Evolutionary conservation across 2,113 vertebrate genomes (phyloP), one percentile per base, ranked within the genome.

Genomic region (Apteryx owenii): DNA sequence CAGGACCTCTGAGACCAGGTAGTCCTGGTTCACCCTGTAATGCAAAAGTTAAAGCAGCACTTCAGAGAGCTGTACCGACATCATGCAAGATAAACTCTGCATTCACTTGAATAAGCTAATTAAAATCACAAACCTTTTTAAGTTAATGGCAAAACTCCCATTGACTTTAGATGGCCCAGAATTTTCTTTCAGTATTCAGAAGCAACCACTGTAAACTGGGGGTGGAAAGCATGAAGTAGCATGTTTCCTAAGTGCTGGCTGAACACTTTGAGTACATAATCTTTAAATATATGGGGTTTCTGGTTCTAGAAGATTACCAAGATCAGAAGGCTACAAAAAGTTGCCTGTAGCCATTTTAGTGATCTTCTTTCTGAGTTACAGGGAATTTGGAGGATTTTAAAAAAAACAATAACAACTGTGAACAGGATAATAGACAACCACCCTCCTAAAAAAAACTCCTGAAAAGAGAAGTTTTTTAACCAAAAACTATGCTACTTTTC

Each of bases 1-100:
- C 99, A 82, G 97, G 89, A 69, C 99, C 99, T 97, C 98, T 98
- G 70, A 98, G 96, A 85, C 99, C 99, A 83, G 98, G 61, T 76
- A 98, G 89, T 53, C 99, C 99, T 91, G 98, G 96, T 91, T 99
- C 99, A 82, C 99, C 99, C 99, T 99, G 48, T 53, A 76, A 94
- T 0, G 93, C 42, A 90, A 93, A 83, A 86, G 61, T 58, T 26
- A 83, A 76, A 92, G 69, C 62, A 81, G 29, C 15, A 22, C 82
- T 88, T 91, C 88, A 76, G 42, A 89, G 48, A 21, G 38, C n/a
- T 85, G 16, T 13, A n/a, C 21, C 70, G 54, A 78, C 19, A 28
- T 42, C 16, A 22, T 60, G 12, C 28, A 78, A 70, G 50, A 60
- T 4, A 5, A 91, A 51, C 10, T 73, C 64, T 51, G 4, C 65